Base-by-base conservation (phyloP, 2,797 vertebrate species). In the Enteromius treurensis region DNA sequence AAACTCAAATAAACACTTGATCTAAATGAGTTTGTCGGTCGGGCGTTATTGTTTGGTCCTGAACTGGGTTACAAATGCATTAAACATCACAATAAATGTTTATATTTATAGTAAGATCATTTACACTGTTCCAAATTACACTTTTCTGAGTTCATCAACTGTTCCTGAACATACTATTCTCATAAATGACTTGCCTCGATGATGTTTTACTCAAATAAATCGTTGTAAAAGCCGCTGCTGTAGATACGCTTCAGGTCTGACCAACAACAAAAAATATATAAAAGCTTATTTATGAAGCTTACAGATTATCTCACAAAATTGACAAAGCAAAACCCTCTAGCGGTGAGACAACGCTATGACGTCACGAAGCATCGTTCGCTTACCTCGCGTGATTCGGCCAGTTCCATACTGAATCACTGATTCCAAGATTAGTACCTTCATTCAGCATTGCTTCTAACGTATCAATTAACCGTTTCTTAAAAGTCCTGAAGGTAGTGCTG, bases 1-100 rank as follows among this genome's bases (percentile, higher is more conserved):
- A n/a, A 42, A 60, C 53, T 26, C 14, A 42, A 58, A 76, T 40
- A 76, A 77, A 77, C 53, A 60, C 29, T 34, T 65, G 15, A 29
- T 58, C 10, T 58, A 23, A 23, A 60, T 64, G 26, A 64, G 5
- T 5, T 26, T 14, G 10, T 60, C 23, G 26, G n/a, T 23, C 21
- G 19, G 51, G 51, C 7, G 21, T n/a, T n/a, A 58, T 23, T 19
- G 11, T 26, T 15, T 32, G 60, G 13, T 32, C 14, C 26, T 64
- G 14, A 64, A 17, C 26, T 64, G 15, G 60, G 5, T 7, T 64
- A 17, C 14, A 64, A 64, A 32, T 1, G 1, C 26, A 32, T 62
- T 29, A 3, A 62, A 29, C 15, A 62, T 64, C 26, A 32, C 5
- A 32, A 7, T 62, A 29, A 3, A 62, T 29, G 14, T 62, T 15